phyloP scores from a whole-genome alignment of 2,888 invertebrate species.

The Aporophyla lueneburgensis region DNA sequence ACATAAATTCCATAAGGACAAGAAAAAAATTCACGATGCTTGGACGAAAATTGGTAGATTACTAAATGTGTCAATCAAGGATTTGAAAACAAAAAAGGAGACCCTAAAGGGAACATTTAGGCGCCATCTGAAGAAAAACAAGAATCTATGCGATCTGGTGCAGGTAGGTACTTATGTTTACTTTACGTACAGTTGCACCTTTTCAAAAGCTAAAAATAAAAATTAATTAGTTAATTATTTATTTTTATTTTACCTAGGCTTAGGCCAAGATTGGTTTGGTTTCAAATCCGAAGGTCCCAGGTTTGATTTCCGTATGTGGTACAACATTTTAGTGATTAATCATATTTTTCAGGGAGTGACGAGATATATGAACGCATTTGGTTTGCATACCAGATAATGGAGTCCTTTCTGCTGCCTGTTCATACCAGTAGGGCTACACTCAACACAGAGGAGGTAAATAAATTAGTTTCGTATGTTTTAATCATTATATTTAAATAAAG shows the following conservation, averaged over 20 bases:
- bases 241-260: constrained; percentile 52
- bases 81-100: constrained; percentile 55
- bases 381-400: constrained; percentile 54
- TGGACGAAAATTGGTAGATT: constrained; percentile 53
- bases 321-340: constrained; percentile 53
- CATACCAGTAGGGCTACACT: constrained; percentile 49
- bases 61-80: constrained; percentile 52
- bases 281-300: constrained; percentile 52
- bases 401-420: constrained; percentile 53
- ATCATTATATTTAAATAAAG: not conserved
- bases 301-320: constrained; percentile 52
- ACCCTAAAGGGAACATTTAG: constrained; percentile 56
- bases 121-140: constrained; percentile 54
- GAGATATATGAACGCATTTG: constrained; percentile 59
- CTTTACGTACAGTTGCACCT: constrained; percentile 52
- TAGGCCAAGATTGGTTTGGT: constrained; percentile 50
- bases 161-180: constrained; percentile 53
- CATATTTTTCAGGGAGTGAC: constrained; percentile 52
- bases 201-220: constrained; percentile 21
- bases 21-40: constrained; percentile 50
- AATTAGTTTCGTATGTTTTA: constrained; percentile 48
- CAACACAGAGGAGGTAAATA: constrained; percentile 53
- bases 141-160: constrained; percentile 55
- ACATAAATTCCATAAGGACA: constrained; percentile 53
- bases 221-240: constrained; percentile 43